Evolutionary conservation across 2,113 vertebrate genomes (phyloP).

Genomic region (Pongo abelii): DNA sequence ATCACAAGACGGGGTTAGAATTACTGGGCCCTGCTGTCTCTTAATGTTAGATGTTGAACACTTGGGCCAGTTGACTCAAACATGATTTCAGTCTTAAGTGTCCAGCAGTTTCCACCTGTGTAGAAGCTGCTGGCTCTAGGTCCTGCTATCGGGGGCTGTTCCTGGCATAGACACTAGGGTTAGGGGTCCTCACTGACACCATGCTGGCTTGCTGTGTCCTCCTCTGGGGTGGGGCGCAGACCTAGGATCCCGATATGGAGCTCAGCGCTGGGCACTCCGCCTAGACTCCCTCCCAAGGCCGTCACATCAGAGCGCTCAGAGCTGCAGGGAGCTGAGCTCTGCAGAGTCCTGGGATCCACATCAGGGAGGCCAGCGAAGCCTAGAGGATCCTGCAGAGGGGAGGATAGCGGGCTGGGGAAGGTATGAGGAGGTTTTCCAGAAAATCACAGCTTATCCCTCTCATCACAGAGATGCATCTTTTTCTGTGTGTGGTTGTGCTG

Average conservation of each 20-base stretch:
- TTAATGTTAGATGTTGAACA: slow-evolving; percentile 45
- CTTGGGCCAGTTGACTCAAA: slow-evolving; percentile 58
- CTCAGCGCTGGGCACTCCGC: neutral
- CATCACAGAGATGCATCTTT: neutral
- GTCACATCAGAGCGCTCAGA: neutral
- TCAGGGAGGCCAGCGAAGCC: neutral
- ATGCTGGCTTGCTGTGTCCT: rapidly evolving
- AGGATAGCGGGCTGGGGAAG: neutral
- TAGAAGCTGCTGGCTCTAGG: neutral
- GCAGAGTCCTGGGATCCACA: too few species aligned
- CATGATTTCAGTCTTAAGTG: neutral
- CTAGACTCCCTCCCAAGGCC: neutral
- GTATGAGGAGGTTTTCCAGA: neutral
- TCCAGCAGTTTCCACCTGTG: neutral
- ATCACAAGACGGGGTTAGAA: slow-evolving; percentile 32
- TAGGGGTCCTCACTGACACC: neutral
- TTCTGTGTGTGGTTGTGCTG: neutral
- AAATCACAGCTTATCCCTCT: neutral
- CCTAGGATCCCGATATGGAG: too few species aligned
- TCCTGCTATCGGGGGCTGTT: neutral
- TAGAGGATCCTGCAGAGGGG: rapidly evolving
- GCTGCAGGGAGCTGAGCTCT: neutral
- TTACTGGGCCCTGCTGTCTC: slow-evolving; percentile 68
- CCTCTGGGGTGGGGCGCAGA: neutral
- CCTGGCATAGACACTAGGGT: neutral